Evolutionary conservation across 2,888 invertebrate genomes (phyloP), one percentile per base, ranked within the genome.

Genomic region (Prosopocoilus inquinatus): DNA sequence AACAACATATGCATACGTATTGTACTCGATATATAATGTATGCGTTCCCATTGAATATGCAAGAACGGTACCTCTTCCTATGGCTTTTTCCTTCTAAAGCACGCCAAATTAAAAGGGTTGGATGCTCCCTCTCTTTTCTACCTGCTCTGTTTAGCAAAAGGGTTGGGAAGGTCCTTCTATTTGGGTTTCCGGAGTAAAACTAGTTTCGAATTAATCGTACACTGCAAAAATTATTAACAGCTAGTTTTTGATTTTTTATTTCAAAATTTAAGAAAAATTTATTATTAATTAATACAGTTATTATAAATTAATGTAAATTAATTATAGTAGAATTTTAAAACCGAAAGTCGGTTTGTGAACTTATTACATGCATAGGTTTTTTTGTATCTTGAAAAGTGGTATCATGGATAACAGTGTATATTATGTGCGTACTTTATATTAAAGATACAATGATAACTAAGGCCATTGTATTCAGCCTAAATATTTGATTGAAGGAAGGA

Each of bases 11-110:
- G 72, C 72, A 71, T 66, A 67, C 63, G 69, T 34, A 47, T 65
- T 69, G 69, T 70, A 68, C 67, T 68, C 68, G 63, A 66, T 67
- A 56, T 66, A 69, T 72, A 70, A 74, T 70, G 67, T 72, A 72
- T 73, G 69, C 72, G 61, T 65, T 68, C 67, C 69, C 64, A 69
- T 72, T 73, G 67, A 71, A 67, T 64, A 69, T 70, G 67, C 65
- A 68, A 64, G 65, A 65, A 64, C 66, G 66, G 67, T 56, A 52
- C 53, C 67, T 73, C 73, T 75, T 75, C 74, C 73, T 74, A 72
- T 72, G 66, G 66, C 70, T 66, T 66, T 70, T 70, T 72, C 71
- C 59, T 67, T 70, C 68, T 63, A 61, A 50, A 56, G 50, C 54
- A 55, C 44, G 49, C 53, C 53, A 38, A 55, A 47, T 50, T 53